phyloP scores from a whole-genome alignment of 1,140 invertebrate genomes.

The Medauroidea extradentata region DNA sequence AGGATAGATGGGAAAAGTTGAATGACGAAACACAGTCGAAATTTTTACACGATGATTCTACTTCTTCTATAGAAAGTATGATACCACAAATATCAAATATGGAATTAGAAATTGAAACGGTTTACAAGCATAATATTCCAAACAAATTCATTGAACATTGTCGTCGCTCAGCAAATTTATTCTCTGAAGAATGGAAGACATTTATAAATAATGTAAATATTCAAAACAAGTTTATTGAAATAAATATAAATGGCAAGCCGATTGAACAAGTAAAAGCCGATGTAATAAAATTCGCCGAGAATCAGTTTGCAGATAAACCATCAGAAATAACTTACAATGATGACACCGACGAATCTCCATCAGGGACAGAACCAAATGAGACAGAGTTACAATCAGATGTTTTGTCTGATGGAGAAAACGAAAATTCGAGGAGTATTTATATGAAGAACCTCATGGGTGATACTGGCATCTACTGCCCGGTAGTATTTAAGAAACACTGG shows the following conservation, averaged over 20 bases:
- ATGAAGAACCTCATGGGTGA: constrained; percentile 46
- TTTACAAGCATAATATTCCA: too few species aligned
- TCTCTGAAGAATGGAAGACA: constrained; percentile 31
- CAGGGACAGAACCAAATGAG: too few species aligned
- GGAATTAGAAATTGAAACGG: too few species aligned
- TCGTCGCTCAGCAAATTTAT: too few species aligned
- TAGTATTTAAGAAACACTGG: constrained; percentile 45
- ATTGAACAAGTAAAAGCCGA: constrained; percentile 32
- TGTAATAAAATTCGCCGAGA: constrained; percentile 29
- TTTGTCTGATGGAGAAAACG: too few species aligned
- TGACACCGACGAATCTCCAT: too few species aligned
- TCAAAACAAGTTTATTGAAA: constrained; percentile 19
- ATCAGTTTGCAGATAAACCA: constrained; percentile 17
- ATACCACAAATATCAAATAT: too few species aligned
- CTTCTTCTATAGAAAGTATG: too few species aligned
- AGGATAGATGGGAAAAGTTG: constrained; percentile 38
- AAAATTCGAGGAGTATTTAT: constrained; percentile 19
- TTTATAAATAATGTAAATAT: constrained; percentile 14
- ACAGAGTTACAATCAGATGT: too few species aligned
- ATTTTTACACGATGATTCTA: constrained; percentile 30
- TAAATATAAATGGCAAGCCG: constrained; percentile 32
- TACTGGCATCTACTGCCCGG: constrained; percentile 50
- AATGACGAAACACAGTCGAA: constrained; percentile 41
- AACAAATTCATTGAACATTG: too few species aligned
- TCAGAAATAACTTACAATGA: neutral